phyloP scores from a whole-genome alignment of 2,113 vertebrate genomes.

The Anguilla rostrata region DNA sequence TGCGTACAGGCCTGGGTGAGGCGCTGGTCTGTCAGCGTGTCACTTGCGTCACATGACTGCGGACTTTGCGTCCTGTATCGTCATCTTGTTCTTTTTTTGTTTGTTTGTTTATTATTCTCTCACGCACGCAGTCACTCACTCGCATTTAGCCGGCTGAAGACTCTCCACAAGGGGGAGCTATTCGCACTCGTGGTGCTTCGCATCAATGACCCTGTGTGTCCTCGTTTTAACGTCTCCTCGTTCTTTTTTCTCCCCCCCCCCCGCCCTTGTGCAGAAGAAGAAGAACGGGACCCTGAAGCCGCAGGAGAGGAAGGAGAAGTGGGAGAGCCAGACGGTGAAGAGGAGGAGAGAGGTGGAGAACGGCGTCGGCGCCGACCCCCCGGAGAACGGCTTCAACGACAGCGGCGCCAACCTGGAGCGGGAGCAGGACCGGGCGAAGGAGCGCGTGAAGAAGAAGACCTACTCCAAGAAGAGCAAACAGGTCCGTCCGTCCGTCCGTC shows the following conservation, averaged over 20 bases:
- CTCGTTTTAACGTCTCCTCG: background rate
- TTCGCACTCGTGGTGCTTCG: too few species aligned
- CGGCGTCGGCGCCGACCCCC: conserved; percentile 72
- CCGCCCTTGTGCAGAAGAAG: conserved; percentile 25
- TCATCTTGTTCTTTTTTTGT: too few species aligned
- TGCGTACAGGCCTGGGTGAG: conserved; percentile 48
- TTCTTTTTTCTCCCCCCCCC: conserved; percentile 9
- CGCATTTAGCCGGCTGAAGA: too few species aligned
- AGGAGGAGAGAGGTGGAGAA: conserved; percentile 82
- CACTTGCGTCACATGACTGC: background rate
- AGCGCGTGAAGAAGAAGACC: conserved; percentile 83
- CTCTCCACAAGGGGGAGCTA: too few species aligned
- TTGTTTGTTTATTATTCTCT: too few species aligned
- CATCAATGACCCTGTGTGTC: too few species aligned
- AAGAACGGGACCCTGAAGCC: conserved; percentile 85
- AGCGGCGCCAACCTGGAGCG: conserved; percentile 75
- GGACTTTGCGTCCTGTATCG: too few species aligned
- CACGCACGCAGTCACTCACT: too few species aligned
- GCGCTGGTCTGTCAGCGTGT: conserved; percentile 48
- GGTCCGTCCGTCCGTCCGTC: conserved; percentile 68
- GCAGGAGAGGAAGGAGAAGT: conserved; percentile 84
- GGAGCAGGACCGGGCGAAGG: conserved; percentile 82
- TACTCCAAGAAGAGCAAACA: conserved; percentile 88
- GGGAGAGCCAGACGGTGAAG: conserved; percentile 77
- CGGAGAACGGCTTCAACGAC: conserved; percentile 83